Conservation (phyloP, 2,888 invertebrate genomes). For the Yponomeuta plumbellus region DNA sequence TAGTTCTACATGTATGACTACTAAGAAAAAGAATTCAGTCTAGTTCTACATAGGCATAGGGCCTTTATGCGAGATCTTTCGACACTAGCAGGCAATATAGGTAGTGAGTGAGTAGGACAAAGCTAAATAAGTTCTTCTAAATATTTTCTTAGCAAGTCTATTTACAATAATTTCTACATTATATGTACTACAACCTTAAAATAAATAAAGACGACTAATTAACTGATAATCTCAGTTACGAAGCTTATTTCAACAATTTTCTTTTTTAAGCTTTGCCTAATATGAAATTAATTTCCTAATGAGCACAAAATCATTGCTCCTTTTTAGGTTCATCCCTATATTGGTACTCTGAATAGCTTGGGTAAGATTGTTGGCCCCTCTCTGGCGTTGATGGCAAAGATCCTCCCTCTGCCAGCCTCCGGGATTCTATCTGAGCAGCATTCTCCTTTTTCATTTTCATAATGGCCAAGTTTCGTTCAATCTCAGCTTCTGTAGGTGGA, state of each 20-base stretch:
- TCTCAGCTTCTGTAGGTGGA: constrained; percentile 85
- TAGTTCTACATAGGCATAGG: background rate
- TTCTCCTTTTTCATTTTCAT: constrained; percentile 85
- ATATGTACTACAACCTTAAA: too few species aligned
- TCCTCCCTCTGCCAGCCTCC: constrained; percentile 70
- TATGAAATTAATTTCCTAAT: background rate
- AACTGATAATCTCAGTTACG: too few species aligned
- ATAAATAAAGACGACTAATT: too few species aligned
- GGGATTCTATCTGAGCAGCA: constrained; percentile 81
- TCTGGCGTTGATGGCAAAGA: constrained; percentile 42
- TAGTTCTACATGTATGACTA: too few species aligned
- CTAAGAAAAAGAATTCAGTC: too few species aligned
- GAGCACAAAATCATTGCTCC: background rate
- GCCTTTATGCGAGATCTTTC: background rate
- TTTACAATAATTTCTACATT: too few species aligned
- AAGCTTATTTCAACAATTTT: background rate
- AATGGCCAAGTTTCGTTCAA: constrained; percentile 81
- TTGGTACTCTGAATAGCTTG: constrained; percentile 30
- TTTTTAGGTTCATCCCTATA: background rate
- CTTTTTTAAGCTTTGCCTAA: background rate
- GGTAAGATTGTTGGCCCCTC: constrained; percentile 64
- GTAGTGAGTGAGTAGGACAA: background rate
- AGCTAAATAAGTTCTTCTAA: background rate
- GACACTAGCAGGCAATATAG: background rate
- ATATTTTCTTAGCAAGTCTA: background rate